These are phyloP conservation scores for Eugnorisma glareosa DNA, from an alignment of 2,888 invertebrate species.

Conservation along the genomic window DNA sequence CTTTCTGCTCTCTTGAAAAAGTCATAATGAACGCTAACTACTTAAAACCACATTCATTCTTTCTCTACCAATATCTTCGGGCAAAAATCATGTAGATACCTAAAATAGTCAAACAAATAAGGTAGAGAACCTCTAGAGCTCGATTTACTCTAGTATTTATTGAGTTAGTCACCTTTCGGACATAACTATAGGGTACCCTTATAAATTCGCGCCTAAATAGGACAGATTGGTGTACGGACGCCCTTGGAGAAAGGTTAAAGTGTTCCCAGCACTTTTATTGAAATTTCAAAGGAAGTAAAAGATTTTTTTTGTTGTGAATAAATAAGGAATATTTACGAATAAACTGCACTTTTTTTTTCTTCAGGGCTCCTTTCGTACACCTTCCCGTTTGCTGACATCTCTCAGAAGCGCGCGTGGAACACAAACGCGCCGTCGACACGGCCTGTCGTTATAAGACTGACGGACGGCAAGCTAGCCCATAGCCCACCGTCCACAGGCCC, in stretches of 20 bases:
- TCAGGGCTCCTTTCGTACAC: no score
- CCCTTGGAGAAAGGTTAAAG: slow-evolving; percentile 26
- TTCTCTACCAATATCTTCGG: background rate
- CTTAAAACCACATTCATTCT: background rate
- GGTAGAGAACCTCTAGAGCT: slow-evolving; percentile 20
- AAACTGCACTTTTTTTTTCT: background rate
- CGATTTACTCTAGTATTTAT: slow-evolving; percentile 54
- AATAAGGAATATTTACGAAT: slow-evolving; percentile 1
- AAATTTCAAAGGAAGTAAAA: slow-evolving; percentile 9
- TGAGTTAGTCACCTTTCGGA: slow-evolving; percentile 34
- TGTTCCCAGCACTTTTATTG: slow-evolving; percentile 18
- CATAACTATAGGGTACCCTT: slow-evolving; percentile 37
- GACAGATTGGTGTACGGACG: slow-evolving; percentile 19
- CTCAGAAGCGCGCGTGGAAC: no score
- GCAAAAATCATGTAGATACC: background rate
- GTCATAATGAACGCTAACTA: background rate
- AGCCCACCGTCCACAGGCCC: no score
- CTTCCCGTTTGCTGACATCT: no score
- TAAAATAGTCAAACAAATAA: slow-evolving; percentile 40
- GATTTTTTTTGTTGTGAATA: slow-evolving; percentile 22
- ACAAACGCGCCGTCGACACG: no score
- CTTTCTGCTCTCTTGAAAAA: no score
- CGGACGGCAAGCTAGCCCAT: no score
- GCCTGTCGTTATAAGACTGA: no score
- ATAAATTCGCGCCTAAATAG: slow-evolving; percentile 51